Evolutionary conservation across 2,888 invertebrate species (phyloP).

Genomic region (Euplagia quadripunctaria): DNA sequence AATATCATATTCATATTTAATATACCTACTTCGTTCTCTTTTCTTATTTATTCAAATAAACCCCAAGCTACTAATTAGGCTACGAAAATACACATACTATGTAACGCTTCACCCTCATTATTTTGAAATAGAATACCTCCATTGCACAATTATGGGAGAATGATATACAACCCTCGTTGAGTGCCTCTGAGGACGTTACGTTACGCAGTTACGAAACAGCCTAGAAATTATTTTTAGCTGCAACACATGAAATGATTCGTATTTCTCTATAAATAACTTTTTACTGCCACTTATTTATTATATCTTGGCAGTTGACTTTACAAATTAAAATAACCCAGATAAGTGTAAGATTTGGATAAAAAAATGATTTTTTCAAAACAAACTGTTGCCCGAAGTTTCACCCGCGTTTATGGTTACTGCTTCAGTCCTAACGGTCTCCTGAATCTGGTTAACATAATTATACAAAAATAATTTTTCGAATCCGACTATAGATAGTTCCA

Average conservation of each 20-base stretch:
- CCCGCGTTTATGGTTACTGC: no score
- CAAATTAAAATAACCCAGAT: neutral
- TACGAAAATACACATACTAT: neutral
- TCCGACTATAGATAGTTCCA: no score
- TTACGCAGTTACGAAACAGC: conserved; percentile 18
- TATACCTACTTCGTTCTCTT: no score
- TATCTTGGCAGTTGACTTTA: neutral
- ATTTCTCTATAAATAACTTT: conserved; percentile 16
- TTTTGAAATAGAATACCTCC: conserved; percentile 27
- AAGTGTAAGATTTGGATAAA: no score
- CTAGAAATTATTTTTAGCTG: conserved; percentile 21
- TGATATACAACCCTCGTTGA: conserved; percentile 15
- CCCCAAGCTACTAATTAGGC: neutral
- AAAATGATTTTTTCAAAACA: no score
- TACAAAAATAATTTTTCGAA: no score
- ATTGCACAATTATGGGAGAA: conserved; percentile 20
- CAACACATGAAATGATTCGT: conserved; percentile 5
- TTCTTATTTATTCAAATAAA: no score
- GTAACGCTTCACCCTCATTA: conserved; percentile 18
- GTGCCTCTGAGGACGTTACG: conserved; percentile 12
- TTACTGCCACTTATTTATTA: neutral
- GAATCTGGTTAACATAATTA: no score
- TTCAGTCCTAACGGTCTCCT: no score
- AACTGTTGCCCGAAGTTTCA: no score
- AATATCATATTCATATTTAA: no score